These are phyloP conservation scores for Frieseomelitta varia DNA, from an alignment of 1,140 invertebrate species.

Conservation along the genomic window DNA sequence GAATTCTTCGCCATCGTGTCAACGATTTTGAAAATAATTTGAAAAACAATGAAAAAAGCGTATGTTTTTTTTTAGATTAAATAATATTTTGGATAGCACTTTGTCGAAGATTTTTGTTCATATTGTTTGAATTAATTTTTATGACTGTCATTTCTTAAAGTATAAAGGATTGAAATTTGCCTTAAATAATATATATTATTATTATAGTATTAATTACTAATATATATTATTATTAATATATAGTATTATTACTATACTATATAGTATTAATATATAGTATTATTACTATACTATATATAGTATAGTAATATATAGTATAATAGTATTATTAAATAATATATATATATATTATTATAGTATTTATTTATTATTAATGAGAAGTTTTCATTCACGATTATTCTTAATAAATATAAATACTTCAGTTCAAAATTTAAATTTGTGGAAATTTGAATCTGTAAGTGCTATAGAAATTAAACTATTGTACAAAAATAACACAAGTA, in stretches of 20 bases:
- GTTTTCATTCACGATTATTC: not conserved
- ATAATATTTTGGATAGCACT: too few relatives aligned
- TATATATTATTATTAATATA: too few relatives aligned
- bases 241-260: too few relatives aligned
- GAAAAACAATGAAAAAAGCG: not conserved
- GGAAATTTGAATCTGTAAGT: not conserved
- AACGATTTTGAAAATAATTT: not conserved
- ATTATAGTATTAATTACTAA: too few relatives aligned
- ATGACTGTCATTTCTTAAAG: not conserved
- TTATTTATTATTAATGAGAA: not conserved
- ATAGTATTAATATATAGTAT: too few relatives aligned
- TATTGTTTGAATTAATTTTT: not conserved
- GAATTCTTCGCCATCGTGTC: not conserved
- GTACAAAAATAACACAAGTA: not conserved
- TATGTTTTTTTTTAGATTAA: too few relatives aligned
- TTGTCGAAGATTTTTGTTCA: not conserved
- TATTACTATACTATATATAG: too few relatives aligned
- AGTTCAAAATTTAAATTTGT: not conserved
- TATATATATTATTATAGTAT: too few relatives aligned
- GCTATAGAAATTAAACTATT: not conserved
- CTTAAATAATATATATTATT: too few relatives aligned
- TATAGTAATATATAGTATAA: too few relatives aligned
- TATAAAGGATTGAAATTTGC: not conserved
- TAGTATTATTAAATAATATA: too few relatives aligned
- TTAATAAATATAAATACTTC: too few relatives aligned